phyloP scores from a whole-genome alignment of 2,888 invertebrate species.

The Volucella inanis region DNA sequence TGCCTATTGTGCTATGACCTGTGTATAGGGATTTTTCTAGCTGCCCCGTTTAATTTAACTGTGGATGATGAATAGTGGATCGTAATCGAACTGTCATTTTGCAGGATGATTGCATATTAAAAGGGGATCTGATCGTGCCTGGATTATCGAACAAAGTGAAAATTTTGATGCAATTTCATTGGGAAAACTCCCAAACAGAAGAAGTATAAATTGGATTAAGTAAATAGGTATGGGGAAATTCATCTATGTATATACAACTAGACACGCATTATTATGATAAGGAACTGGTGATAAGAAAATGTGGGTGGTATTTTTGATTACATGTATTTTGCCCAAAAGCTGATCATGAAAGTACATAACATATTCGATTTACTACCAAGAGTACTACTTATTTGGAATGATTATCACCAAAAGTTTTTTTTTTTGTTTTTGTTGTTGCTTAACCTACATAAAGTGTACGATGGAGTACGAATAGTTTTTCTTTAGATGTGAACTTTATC shows the following conservation, averaged over 20 bases:
- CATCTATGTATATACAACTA: background rate
- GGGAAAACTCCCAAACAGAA: background rate
- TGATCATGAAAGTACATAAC: background rate
- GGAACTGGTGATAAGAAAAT: background rate
- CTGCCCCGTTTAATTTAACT: slow-evolving; percentile 33
- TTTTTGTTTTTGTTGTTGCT: slow-evolving; percentile 3
- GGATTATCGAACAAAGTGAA: slow-evolving; percentile 40
- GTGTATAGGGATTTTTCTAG: slow-evolving; percentile 42
- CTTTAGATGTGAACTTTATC: background rate
- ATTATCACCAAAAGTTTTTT: slow-evolving; percentile 22
- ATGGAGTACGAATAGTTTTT: slow-evolving; percentile 18
- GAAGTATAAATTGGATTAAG: slow-evolving; percentile 32
- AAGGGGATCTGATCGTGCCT: slow-evolving; percentile 53
- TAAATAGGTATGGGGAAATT: slow-evolving; percentile 44
- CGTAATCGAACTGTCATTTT: slow-evolving; percentile 60
- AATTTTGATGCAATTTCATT: slow-evolving; percentile 16
- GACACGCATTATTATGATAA: slow-evolving; percentile 12
- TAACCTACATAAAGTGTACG: slow-evolving; percentile 36
- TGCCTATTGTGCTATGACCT: slow-evolving; percentile 30
- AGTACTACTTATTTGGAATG: background rate
- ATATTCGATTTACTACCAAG: slow-evolving; percentile 12
- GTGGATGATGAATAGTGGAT: slow-evolving; percentile 67
- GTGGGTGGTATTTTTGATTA: too few species aligned
- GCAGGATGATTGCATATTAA: slow-evolving; percentile 49
- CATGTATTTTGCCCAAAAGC: background rate